Evolutionary conservation across 92 coral and sea anemone genomes (phyloP), one percentile per base, ranked within the genome.

Genomic region (Metridium senile): DNA sequence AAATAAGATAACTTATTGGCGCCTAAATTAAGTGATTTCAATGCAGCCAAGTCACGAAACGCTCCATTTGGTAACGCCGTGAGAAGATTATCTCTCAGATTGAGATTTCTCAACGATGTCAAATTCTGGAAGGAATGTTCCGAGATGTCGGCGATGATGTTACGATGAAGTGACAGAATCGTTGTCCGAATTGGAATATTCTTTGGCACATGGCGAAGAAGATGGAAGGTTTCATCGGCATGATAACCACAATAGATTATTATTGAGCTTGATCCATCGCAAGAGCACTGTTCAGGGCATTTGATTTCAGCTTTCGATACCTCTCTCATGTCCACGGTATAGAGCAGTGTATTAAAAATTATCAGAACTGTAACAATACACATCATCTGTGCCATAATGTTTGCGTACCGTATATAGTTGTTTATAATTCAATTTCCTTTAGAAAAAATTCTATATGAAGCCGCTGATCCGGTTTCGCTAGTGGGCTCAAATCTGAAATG

Each of bases 1-100:
- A 95, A 87, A 56, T 82, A 26, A 61, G 92, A 80, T 74, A 95
- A 77, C 79, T 62, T 84, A 80, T 95, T 95, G 64, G 69, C 77
- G 39, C 91, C 93, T 30, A 88, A 77, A 85, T 95, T 89, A 32
- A 95, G 80, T 33, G 99, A 92, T 51, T 81, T 80, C 28, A 95
- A 63, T 11, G 58, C 69, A 8, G 63, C 69, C 29, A 95, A 74
- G 89, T 90, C 99, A 84, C 94, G 93, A 80, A 95, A 95, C 31
- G 88, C 87, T 18, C 78, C 75, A 74, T 65, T 77, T 3, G 97
- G 96, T 71, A 95, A 87, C 77, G 83, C 85, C 32, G 75, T 81
- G 68, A 95, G 84, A 68, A 58, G 87, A 64, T 95, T 95, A 7
- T 86, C 64, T 49, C 91, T 62, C 46, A 95, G 75, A 72, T 89